Percentiles rank a stretch among this genome's conserved stretches.
phyloP scores from a whole-genome alignment of 2,888 invertebrate species.

The Ochropacha duplaris region DNA sequence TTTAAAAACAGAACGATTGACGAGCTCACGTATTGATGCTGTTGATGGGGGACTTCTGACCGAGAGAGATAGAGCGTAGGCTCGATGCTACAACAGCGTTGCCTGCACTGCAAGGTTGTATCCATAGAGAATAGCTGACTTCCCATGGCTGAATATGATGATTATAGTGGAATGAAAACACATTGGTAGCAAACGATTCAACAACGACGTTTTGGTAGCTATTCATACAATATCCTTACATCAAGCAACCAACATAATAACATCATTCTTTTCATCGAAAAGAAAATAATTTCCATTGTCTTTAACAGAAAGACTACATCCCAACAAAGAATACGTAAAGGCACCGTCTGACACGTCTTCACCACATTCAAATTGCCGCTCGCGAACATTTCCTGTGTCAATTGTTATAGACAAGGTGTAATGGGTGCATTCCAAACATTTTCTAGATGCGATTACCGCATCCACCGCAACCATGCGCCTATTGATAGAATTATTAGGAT shows the following conservation, averaged over 20 bases:
- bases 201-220: neutral
- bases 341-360: conserved; percentile 15
- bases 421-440: conserved; percentile 55
- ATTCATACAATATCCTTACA: neutral
- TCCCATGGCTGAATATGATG: too few relatives aligned
- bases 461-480: conserved; percentile 65
- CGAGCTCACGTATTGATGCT: too few relatives aligned
- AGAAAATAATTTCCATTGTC: neutral
- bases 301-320: conserved; percentile 18
- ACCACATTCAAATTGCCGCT: conserved; percentile 35
- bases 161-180: too few relatives aligned
- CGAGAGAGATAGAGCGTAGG: too few relatives aligned
- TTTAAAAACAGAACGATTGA: too few relatives aligned
- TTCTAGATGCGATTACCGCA: conserved; percentile 61
- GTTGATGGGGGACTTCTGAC: too few relatives aligned
- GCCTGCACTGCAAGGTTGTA: too few relatives aligned
- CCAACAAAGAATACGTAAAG: conserved; percentile 24
- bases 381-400: conserved; percentile 46
- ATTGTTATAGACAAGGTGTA: conserved; percentile 37
- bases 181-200: too few relatives aligned
- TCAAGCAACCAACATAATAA: neutral
- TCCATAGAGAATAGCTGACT: too few relatives aligned
- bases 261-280: neutral
- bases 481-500: conserved; percentile 76
- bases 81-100: too few relatives aligned